Evolutionary conservation across 2,888 invertebrate genomes (phyloP), one percentile per base, ranked within the genome.

Genomic region (Amiota mariae): DNA sequence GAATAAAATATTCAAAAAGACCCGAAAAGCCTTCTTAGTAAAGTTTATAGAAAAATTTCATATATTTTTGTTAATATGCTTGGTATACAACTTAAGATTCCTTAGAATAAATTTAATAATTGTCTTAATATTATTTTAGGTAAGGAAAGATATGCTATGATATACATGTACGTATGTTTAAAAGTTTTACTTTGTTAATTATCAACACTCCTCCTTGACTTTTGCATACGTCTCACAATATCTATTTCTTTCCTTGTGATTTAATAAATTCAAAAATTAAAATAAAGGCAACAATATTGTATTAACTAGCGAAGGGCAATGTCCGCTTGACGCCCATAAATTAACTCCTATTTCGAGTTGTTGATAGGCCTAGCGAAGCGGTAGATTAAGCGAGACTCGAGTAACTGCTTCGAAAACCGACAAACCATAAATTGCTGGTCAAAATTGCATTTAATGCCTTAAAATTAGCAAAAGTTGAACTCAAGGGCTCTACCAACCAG

Each of bases 251-350:
- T 36, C 36, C 4, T 6, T 36, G 46, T 68, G 51, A 47, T 24
- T 67, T 51, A 24, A 67, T 51, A 67, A 67, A 24, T 68, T 51
- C 51, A 54, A 47, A 63, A 63, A 71, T 20, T 20, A 13, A 20
- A n/a, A 13, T 15, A 47, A 12, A 48, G 3, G n/a, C 11, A 59
- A 10, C 18, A n/a, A 46, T n/a, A 49, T 36, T 36, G 36, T 57
- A 67, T 15, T 13, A 67, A 67, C 9, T 3, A 57, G 36, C 24
- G 54, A 68, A 68, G 67, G 67, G 54, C 67, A 68, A 68, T 68
- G 67, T 68, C 67, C 67, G 67, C 67, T 54, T 54, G 54, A 68
- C 36, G 67, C 54, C 67, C 67, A 68, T 68, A 68, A 68, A 68
- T 68, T 68, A 54, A 54, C 67, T 51, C 51, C 67, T 54, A 18